Conservation (phyloP, 2,797 vertebrate genomes). For the Rhadinocentrus ornatus region DNA sequence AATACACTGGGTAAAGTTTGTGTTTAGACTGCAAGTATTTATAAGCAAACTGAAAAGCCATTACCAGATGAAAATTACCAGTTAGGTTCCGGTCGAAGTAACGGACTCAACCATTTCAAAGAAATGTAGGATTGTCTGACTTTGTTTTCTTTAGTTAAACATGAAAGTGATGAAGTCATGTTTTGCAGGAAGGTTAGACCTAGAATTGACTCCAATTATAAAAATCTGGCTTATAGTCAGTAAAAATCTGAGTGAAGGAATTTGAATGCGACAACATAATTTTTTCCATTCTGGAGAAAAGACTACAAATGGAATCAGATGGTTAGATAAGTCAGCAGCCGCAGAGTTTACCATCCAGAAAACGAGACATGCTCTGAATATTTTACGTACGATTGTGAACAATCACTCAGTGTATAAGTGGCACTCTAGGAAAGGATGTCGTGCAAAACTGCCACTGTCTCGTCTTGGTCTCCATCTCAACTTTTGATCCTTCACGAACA, state of each 20-base stretch:
- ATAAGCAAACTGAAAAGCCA: conserved; percentile 75
- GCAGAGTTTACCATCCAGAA: conserved; percentile 51
- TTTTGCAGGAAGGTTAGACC: neutral
- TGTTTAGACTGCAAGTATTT: conserved; percentile 75
- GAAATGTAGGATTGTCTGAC: neutral
- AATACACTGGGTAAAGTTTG: conserved; percentile 64
- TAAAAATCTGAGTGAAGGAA: conserved; percentile 11
- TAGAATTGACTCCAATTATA: neutral
- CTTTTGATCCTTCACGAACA: conserved; percentile 55
- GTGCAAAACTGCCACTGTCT: conserved; percentile 36
- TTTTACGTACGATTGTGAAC: conserved; percentile 46
- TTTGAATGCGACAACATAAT: conserved; percentile 24
- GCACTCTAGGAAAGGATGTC: conserved; percentile 33
- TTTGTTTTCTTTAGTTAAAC: neutral
- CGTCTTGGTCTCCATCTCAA: conserved; percentile 52
- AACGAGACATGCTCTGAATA: conserved; percentile 49
- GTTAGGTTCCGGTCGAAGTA: conserved; percentile 35
- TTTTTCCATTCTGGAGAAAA: conserved; percentile 49
- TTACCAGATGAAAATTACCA: conserved; percentile 65
- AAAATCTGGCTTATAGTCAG: neutral
- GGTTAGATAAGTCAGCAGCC: conserved; percentile 41
- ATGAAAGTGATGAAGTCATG: neutral
- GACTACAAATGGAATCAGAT: conserved; percentile 45
- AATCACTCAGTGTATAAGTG: conserved; percentile 39
- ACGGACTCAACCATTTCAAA: neutral